Evolutionary conservation across 2,888 invertebrate genomes (phyloP).

Genomic region (Zelleria hepariella): DNA sequence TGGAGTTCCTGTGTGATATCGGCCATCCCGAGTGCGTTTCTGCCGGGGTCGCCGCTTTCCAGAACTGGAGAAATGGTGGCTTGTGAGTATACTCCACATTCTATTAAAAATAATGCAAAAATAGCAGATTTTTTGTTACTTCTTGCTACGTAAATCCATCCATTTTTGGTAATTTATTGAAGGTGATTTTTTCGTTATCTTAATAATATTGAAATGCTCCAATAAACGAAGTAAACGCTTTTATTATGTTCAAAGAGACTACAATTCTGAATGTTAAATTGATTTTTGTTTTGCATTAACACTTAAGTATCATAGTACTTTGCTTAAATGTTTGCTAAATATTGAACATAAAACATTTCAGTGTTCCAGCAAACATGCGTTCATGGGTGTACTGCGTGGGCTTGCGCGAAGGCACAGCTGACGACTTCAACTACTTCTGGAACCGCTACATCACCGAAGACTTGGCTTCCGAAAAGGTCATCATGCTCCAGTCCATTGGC

Average conservation of each 20-base stretch:
- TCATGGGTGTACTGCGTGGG: constrained; percentile 82
- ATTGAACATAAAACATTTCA: too few relatives aligned
- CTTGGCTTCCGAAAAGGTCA: constrained; percentile 76
- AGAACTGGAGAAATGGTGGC: constrained; percentile 38
- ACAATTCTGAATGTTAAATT: too few relatives aligned
- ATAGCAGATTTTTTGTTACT: too few relatives aligned
- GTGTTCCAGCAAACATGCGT: constrained; percentile 66
- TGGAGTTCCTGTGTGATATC: constrained; percentile 70
- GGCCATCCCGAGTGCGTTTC: constrained; percentile 48
- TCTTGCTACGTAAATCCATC: too few relatives aligned
- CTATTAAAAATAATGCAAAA: too few relatives aligned
- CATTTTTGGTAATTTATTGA: too few relatives aligned
- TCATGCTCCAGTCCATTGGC: constrained; percentile 77
- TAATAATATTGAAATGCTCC: neutral
- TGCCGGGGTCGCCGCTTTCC: constrained; percentile 46
- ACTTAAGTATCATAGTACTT: too few relatives aligned
- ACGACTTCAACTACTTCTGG: constrained; percentile 79
- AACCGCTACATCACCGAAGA: constrained; percentile 69
- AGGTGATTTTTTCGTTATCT: neutral
- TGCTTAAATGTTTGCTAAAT: too few relatives aligned
- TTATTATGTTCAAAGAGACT: neutral
- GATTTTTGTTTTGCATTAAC: too few relatives aligned
- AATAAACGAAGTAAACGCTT: too few relatives aligned
- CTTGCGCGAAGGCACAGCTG: constrained; percentile 72
- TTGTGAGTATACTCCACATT: constrained; percentile 28